Base-by-base conservation (phyloP, 2,888 invertebrate genomes). In the Sarcophaga rosellei region DNA sequence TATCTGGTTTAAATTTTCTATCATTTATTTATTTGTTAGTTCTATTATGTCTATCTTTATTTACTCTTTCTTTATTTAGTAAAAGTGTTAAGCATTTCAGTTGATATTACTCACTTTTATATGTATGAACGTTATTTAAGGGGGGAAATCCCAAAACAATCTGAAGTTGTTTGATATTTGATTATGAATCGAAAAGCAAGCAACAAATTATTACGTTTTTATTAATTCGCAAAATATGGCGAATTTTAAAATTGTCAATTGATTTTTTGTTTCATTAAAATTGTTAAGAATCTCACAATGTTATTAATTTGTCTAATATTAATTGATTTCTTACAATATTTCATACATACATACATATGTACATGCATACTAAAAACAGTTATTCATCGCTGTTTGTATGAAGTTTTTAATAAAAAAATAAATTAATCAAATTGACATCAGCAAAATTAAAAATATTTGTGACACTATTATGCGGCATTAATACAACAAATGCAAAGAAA, bases 391-490 rank as follows among this genome's bases (percentile, higher is more conserved):
- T n/a, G 35, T 12, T 23, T n/a, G 17, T 17, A 57, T 63, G 44
- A 72, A 47, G 72, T 79, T 25, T 8, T 35, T 35, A 35, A 35
- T 35, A 35, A 35, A 35, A 35, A 35, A 8, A 8, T 2, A 35
- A 35, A 1, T 44, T 72, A 35, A 70, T 65, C 3, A 77, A 65
- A 70, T 72, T 79, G 79, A 79, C 79, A 79, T 79, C 79, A 79
- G 79, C 79, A 65, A 44, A 72, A 44, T 79, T 79, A 72, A 53
- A 72, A 79, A 79, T 79, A 79, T 79, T 79, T 57, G 72, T 79
- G 79, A 79, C 79, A 72, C 72, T 79, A 78, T 69, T 62, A 4
- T 20, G 35, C 35, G 53, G 53, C 5, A 15, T 17, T 53, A 23
- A 57, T 10, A 35, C 44, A 45, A 65, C 25, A 23, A 75, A 23